These are phyloP conservation scores for Gulo gulo DNA, from an alignment of 2,113 vertebrate species.

Conservation along the genomic window DNA sequence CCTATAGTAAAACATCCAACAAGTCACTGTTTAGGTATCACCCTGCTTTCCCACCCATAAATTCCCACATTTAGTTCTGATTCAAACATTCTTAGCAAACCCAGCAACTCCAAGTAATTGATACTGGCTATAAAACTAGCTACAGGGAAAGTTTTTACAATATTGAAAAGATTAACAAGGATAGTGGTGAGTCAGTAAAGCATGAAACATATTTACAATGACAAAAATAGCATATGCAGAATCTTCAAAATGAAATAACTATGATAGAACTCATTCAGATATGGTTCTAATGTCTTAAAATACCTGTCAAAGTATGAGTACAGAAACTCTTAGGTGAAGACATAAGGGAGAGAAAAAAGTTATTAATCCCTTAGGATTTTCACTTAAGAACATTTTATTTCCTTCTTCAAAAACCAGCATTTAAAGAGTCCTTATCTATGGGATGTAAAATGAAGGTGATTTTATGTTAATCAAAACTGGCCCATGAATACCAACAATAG, in stretches of 20 bases:
- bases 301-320: not conserved
- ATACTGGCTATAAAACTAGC: not conserved
- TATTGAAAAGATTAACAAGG: constrained; percentile 12
- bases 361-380: not conserved
- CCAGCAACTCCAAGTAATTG: not conserved
- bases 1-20: not conserved
- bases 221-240: not conserved
- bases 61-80: not conserved
- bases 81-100: constrained; percentile 13
- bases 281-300: not conserved
- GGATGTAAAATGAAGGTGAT: not conserved
- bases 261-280: not conserved
- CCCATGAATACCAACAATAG: not conserved
- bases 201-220: not conserved
- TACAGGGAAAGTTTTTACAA: not conserved
- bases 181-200: not conserved
- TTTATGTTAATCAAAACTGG: not conserved
- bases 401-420: not conserved
- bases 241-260: not conserved
- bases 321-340: not conserved
- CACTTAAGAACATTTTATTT: not conserved
- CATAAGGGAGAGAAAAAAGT: not conserved
- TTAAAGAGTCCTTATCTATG: not conserved
- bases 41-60: not conserved
- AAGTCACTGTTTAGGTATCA: not conserved